Percentiles rank a stretch among this genome's conserved stretches.
These are phyloP conservation scores for Zeuzera pyrina DNA, from an alignment of 2,888 invertebrate species.

Conservation along the genomic window DNA sequence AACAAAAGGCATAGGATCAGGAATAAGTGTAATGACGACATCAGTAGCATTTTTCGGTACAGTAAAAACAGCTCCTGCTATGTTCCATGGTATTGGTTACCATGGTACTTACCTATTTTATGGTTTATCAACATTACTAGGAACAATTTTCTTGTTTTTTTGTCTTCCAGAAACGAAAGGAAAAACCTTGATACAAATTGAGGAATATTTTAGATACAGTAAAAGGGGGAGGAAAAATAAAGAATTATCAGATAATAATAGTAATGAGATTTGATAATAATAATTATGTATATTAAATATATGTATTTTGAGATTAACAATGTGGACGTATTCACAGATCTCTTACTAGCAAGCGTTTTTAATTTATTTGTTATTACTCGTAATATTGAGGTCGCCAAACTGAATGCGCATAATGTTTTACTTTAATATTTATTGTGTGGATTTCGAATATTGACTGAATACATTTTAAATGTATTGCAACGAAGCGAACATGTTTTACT, in stretches of 20 bases:
- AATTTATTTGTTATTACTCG: too few relatives aligned
- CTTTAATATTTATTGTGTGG: too few relatives aligned
- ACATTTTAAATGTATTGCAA: too few relatives aligned
- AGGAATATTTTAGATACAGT: slow-evolving; percentile 65
- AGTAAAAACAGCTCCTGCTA: slow-evolving; percentile 77
- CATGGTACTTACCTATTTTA: slow-evolving; percentile 77
- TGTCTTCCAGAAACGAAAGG: slow-evolving; percentile 80
- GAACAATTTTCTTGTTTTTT: slow-evolving; percentile 73
- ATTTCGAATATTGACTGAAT: too few relatives aligned
- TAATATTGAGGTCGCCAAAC: too few relatives aligned
- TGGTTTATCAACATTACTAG: slow-evolving; percentile 72
- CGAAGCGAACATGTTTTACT: too few relatives aligned
- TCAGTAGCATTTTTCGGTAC: slow-evolving; percentile 78
- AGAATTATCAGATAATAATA: slow-evolving; percentile 20
- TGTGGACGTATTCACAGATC: too few relatives aligned
- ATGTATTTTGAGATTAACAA: not conserved
- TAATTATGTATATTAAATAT: too few relatives aligned
- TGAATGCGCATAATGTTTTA: too few relatives aligned
- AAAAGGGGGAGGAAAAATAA: slow-evolving; percentile 29
- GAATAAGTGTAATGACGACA: slow-evolving; percentile 77
- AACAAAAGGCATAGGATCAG: slow-evolving; percentile 78
- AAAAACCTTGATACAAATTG: slow-evolving; percentile 78
- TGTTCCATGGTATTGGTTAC: slow-evolving; percentile 70
- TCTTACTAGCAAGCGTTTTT: too few relatives aligned
- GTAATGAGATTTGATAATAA: too few relatives aligned